phyloP scores from a whole-genome alignment of 2,797 vertebrate genomes.

The Carduelis carduelis region DNA sequence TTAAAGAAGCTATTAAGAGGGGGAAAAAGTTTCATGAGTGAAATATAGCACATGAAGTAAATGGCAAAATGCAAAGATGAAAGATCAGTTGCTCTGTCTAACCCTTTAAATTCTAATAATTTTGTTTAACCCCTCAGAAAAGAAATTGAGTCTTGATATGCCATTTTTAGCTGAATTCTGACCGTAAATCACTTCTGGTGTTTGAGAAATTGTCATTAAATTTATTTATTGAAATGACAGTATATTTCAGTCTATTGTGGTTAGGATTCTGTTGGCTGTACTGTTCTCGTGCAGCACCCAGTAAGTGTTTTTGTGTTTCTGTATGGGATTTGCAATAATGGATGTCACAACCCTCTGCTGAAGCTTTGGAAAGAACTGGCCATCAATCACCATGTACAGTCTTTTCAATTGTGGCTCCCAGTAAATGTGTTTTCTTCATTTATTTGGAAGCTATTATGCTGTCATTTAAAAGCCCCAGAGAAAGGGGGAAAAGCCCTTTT shows the following conservation, averaged over 20 bases:
- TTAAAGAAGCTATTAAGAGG: neutral
- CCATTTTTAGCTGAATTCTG: neutral
- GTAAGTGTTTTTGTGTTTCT: neutral
- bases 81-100: neutral
- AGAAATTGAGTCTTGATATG: neutral
- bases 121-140: neutral
- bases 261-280: neutral
- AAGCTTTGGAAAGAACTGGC: slow-evolving; percentile 22
- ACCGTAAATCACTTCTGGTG: neutral
- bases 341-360: slow-evolving; percentile 30
- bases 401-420: slow-evolving; percentile 8
- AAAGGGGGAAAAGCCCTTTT: neutral
- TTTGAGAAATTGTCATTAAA: neutral
- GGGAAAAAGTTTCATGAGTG: neutral
- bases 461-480: slow-evolving; percentile 7
- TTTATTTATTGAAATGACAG: neutral
- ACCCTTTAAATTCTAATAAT: neutral
- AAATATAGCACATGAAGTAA: neutral
- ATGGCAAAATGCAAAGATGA: neutral
- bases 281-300: neutral
- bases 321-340: slow-evolving; percentile 48
- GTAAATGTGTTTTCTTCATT: slow-evolving; percentile 42
- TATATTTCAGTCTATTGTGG: neutral
- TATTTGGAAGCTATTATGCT: slow-evolving; percentile 15
- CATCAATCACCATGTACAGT: slow-evolving; percentile 22